Conservation (phyloP, 2,797 vertebrate genomes). For the Kryptopterus vitreolus region DNA sequence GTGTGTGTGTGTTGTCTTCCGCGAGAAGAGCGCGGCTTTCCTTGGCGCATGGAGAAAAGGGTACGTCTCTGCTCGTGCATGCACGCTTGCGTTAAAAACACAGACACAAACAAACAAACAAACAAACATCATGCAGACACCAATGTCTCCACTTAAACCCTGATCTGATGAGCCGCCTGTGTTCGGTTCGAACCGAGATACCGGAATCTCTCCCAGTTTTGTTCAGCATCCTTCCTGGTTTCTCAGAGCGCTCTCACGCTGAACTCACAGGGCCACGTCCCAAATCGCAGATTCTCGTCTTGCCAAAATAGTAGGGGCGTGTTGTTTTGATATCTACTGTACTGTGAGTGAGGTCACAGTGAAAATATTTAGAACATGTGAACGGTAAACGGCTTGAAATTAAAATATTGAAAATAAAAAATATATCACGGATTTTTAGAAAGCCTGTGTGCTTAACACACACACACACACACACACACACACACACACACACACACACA, state of each 20-base stretch:
- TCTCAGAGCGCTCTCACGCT: conserved; percentile 19
- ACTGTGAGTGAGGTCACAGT: background rate
- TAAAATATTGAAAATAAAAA: background rate
- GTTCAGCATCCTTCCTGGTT: conserved; percentile 26
- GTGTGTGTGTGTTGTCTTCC: conserved; percentile 72
- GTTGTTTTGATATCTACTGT: background rate
- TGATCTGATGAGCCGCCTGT: background rate
- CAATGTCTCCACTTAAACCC: background rate
- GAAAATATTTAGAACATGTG: background rate
- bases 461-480: background rate
- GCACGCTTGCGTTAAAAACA: background rate
- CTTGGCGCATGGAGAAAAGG: conserved; percentile 82
- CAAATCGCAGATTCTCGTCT: background rate
- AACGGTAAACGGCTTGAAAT: background rate
- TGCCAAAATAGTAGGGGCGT: conserved; percentile 18
- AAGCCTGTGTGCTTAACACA: background rate
- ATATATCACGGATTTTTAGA: background rate
- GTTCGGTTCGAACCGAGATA: background rate
- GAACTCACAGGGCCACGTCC: conserved; percentile 12
- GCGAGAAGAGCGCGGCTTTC: conserved; percentile 69
- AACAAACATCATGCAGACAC: background rate
- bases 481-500: background rate
- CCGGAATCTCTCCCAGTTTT: conserved; percentile 16
- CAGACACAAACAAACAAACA: background rate
- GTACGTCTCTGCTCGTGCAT: conserved; percentile 59